Evolutionary conservation across 1,140 invertebrate species (phyloP).

Genomic region (Lordiphosa stackelbergi): DNA sequence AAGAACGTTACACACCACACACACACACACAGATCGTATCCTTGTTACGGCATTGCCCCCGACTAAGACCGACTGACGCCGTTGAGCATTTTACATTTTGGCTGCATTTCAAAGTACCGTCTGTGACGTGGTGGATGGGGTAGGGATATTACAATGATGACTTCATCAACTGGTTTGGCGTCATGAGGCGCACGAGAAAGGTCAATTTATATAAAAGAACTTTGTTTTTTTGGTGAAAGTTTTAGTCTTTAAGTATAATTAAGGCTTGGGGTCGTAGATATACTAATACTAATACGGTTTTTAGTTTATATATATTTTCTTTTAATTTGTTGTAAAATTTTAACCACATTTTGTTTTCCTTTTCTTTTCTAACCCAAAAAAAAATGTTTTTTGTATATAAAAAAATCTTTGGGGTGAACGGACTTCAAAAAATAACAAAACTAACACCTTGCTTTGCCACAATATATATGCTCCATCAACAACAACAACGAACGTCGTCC

Average conservation of each 20-base stretch:
- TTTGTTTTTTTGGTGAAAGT: neutral
- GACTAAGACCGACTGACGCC: constrained; percentile 6
- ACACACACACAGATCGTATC: constrained; percentile 3
- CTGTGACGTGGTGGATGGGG: constrained; percentile 1
- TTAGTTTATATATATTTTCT: constrained; percentile 16
- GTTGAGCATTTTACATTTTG: constrained; percentile 17
- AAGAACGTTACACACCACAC: constrained; percentile 3
- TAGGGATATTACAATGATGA: constrained; percentile 38
- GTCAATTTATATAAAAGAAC: constrained; percentile 1
- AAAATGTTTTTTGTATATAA: constrained; percentile 42
- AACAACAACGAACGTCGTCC: constrained; percentile 34
- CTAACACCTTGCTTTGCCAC: constrained; percentile 9
- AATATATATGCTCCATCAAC: constrained; percentile 9
- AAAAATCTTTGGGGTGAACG: constrained; percentile 48
- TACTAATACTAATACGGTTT: constrained; percentile 13
- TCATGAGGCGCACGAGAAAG: constrained; percentile 27
- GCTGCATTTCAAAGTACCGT: constrained; percentile 27
- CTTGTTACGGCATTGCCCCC: constrained; percentile 17
- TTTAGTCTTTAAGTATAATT: neutral
- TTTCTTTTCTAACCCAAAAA: constrained; percentile 49
- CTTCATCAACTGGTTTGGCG: constrained; percentile 48
- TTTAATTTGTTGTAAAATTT: constrained; percentile 24
- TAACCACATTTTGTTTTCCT: constrained; percentile 51
- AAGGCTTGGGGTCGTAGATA: neutral
- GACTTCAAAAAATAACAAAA: constrained; percentile 55